A percentile compares a stretch with the other conserved stretches of the same genome.
Conservation (phyloP, 1,140 invertebrate species). For the Drosophila mojavensis region DNA sequence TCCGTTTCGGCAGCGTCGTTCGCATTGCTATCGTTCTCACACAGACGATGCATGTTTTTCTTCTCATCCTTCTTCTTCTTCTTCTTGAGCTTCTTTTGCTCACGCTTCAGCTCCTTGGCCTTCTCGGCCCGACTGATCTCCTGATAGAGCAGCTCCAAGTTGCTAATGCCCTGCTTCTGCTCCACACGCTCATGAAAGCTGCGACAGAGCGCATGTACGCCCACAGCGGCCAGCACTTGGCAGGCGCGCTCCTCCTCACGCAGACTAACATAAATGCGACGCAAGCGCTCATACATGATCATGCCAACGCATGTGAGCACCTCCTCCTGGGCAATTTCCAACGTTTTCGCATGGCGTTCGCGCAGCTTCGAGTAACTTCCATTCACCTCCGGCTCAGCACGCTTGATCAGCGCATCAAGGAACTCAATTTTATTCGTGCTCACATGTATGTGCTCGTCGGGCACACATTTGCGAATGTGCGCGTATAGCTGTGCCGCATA, state of each 20-base stretch:
- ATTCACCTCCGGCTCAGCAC: slow-evolving; percentile 94
- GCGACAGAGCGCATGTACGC: slow-evolving; percentile 92
- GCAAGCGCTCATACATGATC: slow-evolving; percentile 94
- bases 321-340: slow-evolving; percentile 98
- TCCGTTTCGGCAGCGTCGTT: slow-evolving; percentile 58
- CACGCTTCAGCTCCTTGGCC: slow-evolving; percentile 91
- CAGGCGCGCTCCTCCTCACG: slow-evolving; percentile 95
- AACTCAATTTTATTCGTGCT: slow-evolving; percentile 92
- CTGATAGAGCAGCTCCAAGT: slow-evolving; percentile 92
- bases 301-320: slow-evolving; percentile 96
- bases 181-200: slow-evolving; percentile 96
- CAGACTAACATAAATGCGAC: slow-evolving; percentile 92
- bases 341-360: slow-evolving; percentile 96
- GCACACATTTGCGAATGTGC: slow-evolving; percentile 93
- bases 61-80: slow-evolving; percentile 92
- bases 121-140: slow-evolving; percentile 93
- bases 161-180: slow-evolving; percentile 93
- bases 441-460: slow-evolving; percentile 94
- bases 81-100: slow-evolving; percentile 94
- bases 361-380: slow-evolving; percentile 88
- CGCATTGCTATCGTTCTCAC: slow-evolving; percentile 46
- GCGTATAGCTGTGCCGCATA: slow-evolving; percentile 93
- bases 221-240: slow-evolving; percentile 94
- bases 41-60: slow-evolving; percentile 83
- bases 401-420: slow-evolving; percentile 92